Evolutionary conservation across 92 coral and sea anemone species (phyloP), one percentile per base, ranked within the genome.

Genomic region (Montipora capitata): DNA sequence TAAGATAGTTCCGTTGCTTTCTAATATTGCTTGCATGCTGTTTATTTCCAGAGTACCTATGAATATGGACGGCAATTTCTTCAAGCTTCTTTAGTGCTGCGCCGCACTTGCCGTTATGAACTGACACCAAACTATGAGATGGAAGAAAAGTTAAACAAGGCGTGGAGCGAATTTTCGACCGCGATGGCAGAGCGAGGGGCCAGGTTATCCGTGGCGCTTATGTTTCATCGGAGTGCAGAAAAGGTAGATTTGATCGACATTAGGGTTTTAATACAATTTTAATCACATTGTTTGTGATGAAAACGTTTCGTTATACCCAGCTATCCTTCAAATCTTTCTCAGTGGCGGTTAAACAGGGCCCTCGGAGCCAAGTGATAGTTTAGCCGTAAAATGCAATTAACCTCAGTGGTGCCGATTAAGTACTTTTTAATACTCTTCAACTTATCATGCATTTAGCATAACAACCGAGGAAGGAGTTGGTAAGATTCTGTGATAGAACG

Each of bases 131-230:
- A 94, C 91, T 96, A 94, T 15, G 85, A 88, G 52, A 96, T 96
- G 94, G 99, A 97, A 41, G 97, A 95, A 44, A 91, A 77, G 73
- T 74, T 97, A 72, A 92, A 94, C 65, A 91, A 81, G 61, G 97
- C 91, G 15, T 97, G 99, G 98, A 77, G 85, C 44, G 94, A 94
- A 40, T 93, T 97, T 40, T 93, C 96, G 38, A 88, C 87, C 10
- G 95, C 89, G 48, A 95, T 97, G 93, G 94, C 96, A 9, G 99
- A 97, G 65, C 95, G 98, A 18, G 99, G 99, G 12, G 96, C 96
- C 35, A 94, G 98, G 44, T 85, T 97, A 39, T 94, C 98, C 3
- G 99, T 93, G 74, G 98, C 99, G 44, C 94, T 95, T 40, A 96
- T 96, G 99, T 97, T 97, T 85, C 96, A 95, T 84, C 93, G 95